Evolutionary conservation across 92 coral and sea anemone species (phyloP).

Genomic region (Phenganax stokvisi): DNA sequence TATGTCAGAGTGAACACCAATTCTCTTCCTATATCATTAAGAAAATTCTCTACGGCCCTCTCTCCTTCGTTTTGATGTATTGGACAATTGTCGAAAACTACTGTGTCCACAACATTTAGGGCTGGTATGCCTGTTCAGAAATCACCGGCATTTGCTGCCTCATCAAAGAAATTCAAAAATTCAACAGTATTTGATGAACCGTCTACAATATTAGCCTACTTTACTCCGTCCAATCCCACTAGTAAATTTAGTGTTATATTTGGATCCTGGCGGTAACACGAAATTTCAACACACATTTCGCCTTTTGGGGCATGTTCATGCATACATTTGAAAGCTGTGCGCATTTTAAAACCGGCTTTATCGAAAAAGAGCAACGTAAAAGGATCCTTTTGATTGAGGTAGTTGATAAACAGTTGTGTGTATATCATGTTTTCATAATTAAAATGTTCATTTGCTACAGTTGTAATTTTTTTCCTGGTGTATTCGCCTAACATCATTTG

Average conservation of each 20-base stretch:
- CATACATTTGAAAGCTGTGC: slow-evolving; percentile 16
- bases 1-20: slow-evolving; percentile 47
- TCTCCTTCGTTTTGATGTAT: slow-evolving; percentile 51
- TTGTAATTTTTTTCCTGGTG: slow-evolving; percentile 38
- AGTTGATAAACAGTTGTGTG: slow-evolving; percentile 29
- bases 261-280: slow-evolving; percentile 35
- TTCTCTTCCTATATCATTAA: slow-evolving; percentile 41
- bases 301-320: slow-evolving; percentile 34
- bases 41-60: slow-evolving; percentile 44
- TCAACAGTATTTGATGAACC: slow-evolving; percentile 40
- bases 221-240: slow-evolving; percentile 57
- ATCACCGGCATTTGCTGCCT: slow-evolving; percentile 45
- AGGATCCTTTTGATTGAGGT: slow-evolving; percentile 21
- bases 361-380: slow-evolving; percentile 27
- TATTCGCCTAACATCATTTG: slow-evolving; percentile 37
- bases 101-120: slow-evolving; percentile 44
- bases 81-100: slow-evolving; percentile 50
- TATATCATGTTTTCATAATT: slow-evolving; percentile 7
- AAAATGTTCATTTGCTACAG: slow-evolving; percentile 31
- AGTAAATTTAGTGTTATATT: slow-evolving; percentile 48
- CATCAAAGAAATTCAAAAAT: slow-evolving; percentile 51
- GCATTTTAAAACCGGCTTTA: slow-evolving; percentile 34
- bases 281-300: slow-evolving; percentile 27
- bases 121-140: slow-evolving; percentile 44
- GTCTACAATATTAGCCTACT: slow-evolving; percentile 52